A percentile compares a stretch with the other conserved stretches of the same genome.
These are phyloP conservation scores for Tetrax tetrax DNA, from an alignment of 2,113 vertebrate species.

Conservation along the genomic window DNA sequence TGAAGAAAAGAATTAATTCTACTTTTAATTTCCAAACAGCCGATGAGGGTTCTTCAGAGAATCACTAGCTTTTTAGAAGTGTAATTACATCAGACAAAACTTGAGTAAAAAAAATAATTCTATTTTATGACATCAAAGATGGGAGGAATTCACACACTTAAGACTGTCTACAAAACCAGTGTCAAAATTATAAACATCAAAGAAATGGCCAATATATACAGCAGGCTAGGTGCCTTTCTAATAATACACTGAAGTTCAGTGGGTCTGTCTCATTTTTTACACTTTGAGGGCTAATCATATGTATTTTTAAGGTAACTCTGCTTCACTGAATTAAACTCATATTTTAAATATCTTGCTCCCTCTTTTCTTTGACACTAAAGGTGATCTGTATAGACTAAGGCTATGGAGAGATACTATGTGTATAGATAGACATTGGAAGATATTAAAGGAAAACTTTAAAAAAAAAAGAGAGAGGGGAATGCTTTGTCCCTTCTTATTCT, in stretches of 20 bases:
- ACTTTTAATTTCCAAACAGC: background rate
- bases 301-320: background rate
- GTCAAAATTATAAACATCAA: background rate
- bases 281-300: background rate
- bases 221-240: background rate
- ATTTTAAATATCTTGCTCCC: background rate
- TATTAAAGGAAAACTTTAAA: background rate
- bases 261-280: background rate
- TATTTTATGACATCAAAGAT: background rate
- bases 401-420: background rate
- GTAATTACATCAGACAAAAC: background rate
- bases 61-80: background rate
- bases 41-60: background rate
- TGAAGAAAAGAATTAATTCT: background rate
- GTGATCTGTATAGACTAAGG: background rate
- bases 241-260: background rate
- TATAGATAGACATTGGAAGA: accelerated
- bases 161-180: background rate
- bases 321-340: background rate
- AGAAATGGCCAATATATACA: background rate
- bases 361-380: background rate
- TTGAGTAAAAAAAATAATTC: background rate
- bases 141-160: background rate
- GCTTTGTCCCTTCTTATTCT: background rate
- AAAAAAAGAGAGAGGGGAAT: background rate